Evolutionary conservation across 2,797 vertebrate species (phyloP).

Genomic region (Halcyon chelicuti): DNA sequence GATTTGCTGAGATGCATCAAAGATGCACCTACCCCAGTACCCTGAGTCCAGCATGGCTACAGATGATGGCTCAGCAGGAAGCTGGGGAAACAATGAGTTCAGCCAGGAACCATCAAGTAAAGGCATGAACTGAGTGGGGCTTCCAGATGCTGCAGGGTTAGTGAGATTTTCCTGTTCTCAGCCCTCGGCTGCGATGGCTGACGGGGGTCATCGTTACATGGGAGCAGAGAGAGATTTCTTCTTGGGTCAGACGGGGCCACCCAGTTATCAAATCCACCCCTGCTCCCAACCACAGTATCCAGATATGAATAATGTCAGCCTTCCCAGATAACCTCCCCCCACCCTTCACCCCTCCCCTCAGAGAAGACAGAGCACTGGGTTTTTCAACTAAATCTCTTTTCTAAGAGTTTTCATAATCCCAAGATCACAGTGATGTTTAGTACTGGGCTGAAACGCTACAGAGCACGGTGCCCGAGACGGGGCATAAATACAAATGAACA

Average conservation of each 20-base stretch:
- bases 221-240: neutral
- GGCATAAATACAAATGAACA: neutral
- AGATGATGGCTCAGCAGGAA: neutral
- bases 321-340: neutral
- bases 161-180: neutral
- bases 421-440: neutral
- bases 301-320: neutral
- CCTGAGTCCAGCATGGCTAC: neutral
- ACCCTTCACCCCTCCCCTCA: rapidly evolving
- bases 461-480: neutral
- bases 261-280: neutral
- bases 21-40: neutral
- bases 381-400: neutral
- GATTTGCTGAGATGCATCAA: neutral
- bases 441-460: neutral
- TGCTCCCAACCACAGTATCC: neutral
- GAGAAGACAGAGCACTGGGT: neutral
- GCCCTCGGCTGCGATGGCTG: neutral
- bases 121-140: neutral
- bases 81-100: neutral
- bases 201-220: rapidly evolving
- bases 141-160: neutral
- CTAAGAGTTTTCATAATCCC: neutral
- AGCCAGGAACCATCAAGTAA: neutral
- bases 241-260: neutral